These are phyloP conservation scores for Uloborus diversus DNA, from an alignment of 1,140 invertebrate species.

Conservation along the genomic window DNA sequence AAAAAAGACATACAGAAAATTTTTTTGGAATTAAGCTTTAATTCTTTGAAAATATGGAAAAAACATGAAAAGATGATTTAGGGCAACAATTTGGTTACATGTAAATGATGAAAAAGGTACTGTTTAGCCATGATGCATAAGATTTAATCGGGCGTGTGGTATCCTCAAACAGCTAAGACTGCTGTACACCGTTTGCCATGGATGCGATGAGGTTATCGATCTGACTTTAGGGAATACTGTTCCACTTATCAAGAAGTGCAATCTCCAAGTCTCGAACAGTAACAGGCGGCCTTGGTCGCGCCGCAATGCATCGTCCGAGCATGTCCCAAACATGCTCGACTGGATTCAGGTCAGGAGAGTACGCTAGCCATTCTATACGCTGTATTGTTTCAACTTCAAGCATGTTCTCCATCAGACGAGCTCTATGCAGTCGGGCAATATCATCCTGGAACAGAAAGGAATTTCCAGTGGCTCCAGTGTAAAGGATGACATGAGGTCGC, in stretches of 20 bases:
- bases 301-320: neutral
- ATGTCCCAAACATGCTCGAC: neutral
- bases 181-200: neutral
- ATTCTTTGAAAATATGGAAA: neutral
- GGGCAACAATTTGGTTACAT: too few species aligned
- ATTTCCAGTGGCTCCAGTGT: too few species aligned
- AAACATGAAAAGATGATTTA: neutral
- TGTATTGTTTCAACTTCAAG: neutral
- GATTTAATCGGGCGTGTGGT: neutral
- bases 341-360: neutral
- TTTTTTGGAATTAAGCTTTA: neutral
- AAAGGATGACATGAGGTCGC: neutral
- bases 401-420: neutral
- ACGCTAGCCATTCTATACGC: neutral
- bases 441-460: neutral
- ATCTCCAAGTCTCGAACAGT: too few species aligned
- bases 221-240: neutral
- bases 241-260: neutral
- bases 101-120: too few species aligned
- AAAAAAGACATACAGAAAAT: neutral
- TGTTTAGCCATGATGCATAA: neutral
- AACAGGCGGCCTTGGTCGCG: neutral
- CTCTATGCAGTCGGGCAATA: neutral
- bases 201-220: neutral
- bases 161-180: neutral